These are phyloP conservation scores for Micropoecilia bifurca DNA, from an alignment of 2,797 vertebrate genomes.

Conservation along the genomic window DNA sequence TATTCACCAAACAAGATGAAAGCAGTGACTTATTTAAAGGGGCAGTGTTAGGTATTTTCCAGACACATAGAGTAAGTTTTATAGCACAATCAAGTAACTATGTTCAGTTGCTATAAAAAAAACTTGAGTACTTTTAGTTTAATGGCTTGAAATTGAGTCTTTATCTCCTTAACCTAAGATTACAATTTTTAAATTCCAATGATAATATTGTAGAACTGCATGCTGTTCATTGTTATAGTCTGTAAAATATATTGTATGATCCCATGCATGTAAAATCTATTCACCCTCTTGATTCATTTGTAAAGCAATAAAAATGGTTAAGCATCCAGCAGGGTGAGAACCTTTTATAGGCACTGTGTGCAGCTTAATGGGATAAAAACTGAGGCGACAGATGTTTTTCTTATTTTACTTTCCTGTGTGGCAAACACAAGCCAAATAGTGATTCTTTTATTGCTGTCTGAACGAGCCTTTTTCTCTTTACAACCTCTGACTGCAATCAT, in stretches of 20 bases:
- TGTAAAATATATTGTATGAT: background rate
- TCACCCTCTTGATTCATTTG: background rate
- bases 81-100: background rate
- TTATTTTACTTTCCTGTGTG: background rate
- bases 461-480: conserved; percentile 10
- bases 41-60: too few species aligned
- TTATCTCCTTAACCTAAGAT: background rate
- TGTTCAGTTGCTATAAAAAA: background rate
- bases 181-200: background rate
- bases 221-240: background rate
- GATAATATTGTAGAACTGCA: background rate
- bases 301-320: background rate
- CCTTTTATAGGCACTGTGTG: background rate
- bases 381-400: background rate
- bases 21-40: background rate
- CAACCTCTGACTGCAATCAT: background rate
- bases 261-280: background rate
- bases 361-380: background rate
- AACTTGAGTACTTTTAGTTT: too few species aligned
- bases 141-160: too few species aligned
- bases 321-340: background rate
- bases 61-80: too few species aligned
- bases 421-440: background rate
- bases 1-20: background rate
- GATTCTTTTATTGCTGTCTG: background rate